These are phyloP conservation scores for Trachymyrmex septentrionalis DNA, from an alignment of 1,140 invertebrate species.

Conservation along the genomic window DNA sequence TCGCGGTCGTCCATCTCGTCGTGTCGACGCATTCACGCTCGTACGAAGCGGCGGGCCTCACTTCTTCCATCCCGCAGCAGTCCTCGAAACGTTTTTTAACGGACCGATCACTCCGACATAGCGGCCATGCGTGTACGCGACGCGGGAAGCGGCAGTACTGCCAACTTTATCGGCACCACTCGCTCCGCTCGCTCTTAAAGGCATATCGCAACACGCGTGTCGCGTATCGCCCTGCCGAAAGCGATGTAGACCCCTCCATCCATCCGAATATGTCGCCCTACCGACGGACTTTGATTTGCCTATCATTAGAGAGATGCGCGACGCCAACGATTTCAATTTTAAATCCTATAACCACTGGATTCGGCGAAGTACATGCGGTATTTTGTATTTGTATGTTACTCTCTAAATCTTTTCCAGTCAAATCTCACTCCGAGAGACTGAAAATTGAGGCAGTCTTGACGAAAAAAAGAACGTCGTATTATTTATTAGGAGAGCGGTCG, in stretches of 20 bases:
- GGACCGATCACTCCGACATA: not conserved
- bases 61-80: not conserved
- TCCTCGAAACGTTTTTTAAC: slow-evolving; percentile 12
- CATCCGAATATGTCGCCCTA: slow-evolving; percentile 15
- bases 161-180: slow-evolving; percentile 8
- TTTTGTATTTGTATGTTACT: too few relatives aligned
- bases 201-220: slow-evolving; percentile 17
- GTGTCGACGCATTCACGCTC: not conserved
- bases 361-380: too few relatives aligned
- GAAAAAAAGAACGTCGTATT: not conserved
- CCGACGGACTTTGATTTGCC: not conserved
- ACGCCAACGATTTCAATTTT: not conserved
- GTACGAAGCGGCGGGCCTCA: too few relatives aligned
- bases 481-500: not conserved
- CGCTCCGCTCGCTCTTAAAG: slow-evolving; percentile 22
- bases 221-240: slow-evolving; percentile 25
- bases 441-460: not conserved
- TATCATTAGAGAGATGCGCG: not conserved
- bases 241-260: slow-evolving; percentile 24
- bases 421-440: not conserved
- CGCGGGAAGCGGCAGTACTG: slow-evolving; percentile 55
- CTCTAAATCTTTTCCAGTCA: too few relatives aligned
- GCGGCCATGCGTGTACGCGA: slow-evolving; percentile 39
- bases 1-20: not conserved
- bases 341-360: too few relatives aligned